Base-by-base conservation (phyloP, 2,797 vertebrate species). In the Ctenopoma kingsleyae region DNA sequence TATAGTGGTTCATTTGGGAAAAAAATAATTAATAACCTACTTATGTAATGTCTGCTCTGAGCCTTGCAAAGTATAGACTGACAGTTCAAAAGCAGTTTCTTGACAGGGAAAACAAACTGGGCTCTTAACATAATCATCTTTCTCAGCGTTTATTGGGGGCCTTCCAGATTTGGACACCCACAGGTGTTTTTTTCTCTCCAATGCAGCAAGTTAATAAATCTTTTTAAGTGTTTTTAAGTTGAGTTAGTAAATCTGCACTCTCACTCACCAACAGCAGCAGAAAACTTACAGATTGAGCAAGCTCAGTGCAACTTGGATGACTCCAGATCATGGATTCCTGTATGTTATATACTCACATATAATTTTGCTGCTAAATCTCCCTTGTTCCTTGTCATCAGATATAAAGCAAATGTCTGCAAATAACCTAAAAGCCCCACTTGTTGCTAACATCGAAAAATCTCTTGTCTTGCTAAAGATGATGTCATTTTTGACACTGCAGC, bases 41-140 rank as follows among this genome's bases (percentile, higher is more conserved):
- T 62, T 62, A 50, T 51, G 38, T 71, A 67, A 76, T 30, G 54
- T 58, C 54, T 58, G 78, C 55, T 65, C 20, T 8, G 12, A 50
- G 20, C 38, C 47, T 40, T 4, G 68, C 59, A 63, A 58, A 72
- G 46, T 59, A 40, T 51, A 58, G 2, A 41, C 38, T 16, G 62
- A 58, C 58, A 49, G 43, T 48, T 52, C 54, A 71, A 61, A 61
- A 71, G 51, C 27, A 36, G 36, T 53, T 72, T 51, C 25, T 74
- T 67, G 41, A 60, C 63, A 38, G 49, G 43, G 30, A 17, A 75
- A 72, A 58, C 35, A 73, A 76, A 67, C 22, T 1, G 17, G 16
- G 78, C 75, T 78, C 60, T 86, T 57, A 81, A 74, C 40, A 66
- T 66, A 86, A 86, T 86, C 58, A 27, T 61, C 43, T 76, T 57